Percentiles rank a stretch among this genome's conserved stretches.
phyloP scores from a whole-genome alignment of 1,140 invertebrate species.

The Aphaenogaster ashmeadi region DNA sequence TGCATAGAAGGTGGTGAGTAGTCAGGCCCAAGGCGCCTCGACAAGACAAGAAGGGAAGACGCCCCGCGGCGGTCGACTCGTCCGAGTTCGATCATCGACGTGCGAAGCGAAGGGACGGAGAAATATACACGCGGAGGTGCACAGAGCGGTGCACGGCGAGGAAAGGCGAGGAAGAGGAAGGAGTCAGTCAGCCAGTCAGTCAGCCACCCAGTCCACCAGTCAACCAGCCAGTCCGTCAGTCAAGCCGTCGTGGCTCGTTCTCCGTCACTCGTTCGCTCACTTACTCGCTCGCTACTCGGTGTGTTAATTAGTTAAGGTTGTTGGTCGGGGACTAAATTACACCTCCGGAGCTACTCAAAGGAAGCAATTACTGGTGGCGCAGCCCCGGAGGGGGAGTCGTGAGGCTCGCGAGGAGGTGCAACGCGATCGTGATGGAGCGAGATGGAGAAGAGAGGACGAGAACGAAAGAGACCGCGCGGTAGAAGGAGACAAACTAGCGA shows the following conservation, averaged over 20 bases:
- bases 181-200: slow-evolving; percentile 72
- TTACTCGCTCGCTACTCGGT: slow-evolving; percentile 85
- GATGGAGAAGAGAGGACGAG: slow-evolving; percentile 65
- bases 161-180: slow-evolving; percentile 69
- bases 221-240: slow-evolving; percentile 79
- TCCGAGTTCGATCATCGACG: slow-evolving; percentile 71
- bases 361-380: slow-evolving; percentile 87
- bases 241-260: slow-evolving; percentile 79
- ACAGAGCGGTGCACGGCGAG: not conserved
- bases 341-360: slow-evolving; percentile 87
- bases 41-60: slow-evolving; percentile 56
- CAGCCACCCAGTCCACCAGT: slow-evolving; percentile 74
- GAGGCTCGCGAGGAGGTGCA: slow-evolving; percentile 69
- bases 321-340: slow-evolving; percentile 87
- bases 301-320: slow-evolving; percentile 88
- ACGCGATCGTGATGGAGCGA: slow-evolving; percentile 61
- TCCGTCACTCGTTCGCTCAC: slow-evolving; percentile 82
- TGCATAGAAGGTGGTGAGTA: slow-evolving; percentile 68
- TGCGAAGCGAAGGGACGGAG: not conserved
- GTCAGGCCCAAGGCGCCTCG: slow-evolving; percentile 65
- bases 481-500: slow-evolving; percentile 71
- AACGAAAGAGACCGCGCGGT: slow-evolving; percentile 51
- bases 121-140: not conserved
- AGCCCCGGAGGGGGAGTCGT: slow-evolving; percentile 83
- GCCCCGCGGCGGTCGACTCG: slow-evolving; percentile 58